A percentile compares a stretch with the other conserved stretches of the same genome.
Evolutionary conservation across 2,797 vertebrate species (phyloP).

Genomic region (Pseudocheirus occidentalis): DNA sequence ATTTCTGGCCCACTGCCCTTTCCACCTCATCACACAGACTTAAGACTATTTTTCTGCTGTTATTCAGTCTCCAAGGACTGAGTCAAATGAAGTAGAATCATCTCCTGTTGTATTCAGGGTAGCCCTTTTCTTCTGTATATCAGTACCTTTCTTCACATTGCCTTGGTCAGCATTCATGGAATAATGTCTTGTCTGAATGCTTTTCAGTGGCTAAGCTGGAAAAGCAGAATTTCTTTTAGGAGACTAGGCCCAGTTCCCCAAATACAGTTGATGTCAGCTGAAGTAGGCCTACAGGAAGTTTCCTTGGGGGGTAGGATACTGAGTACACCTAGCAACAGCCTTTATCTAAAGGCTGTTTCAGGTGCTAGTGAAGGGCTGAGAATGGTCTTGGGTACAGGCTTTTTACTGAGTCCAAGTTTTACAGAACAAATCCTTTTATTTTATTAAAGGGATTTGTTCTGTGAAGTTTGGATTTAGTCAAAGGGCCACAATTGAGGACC

Average conservation of each 20-base stretch:
- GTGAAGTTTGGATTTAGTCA: too few relatives aligned
- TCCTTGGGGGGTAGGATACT: neutral
- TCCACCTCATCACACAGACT: neutral
- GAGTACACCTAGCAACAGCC: neutral
- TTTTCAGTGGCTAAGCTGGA: constrained; percentile 13
- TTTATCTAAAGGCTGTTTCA: neutral
- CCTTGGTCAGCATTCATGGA: neutral
- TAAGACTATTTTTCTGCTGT: neutral
- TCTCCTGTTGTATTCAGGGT: neutral
- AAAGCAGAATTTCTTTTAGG: neutral
- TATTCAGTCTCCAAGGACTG: neutral
- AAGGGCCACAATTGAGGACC: too few relatives aligned
- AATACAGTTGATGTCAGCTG: neutral
- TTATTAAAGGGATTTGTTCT: too few relatives aligned
- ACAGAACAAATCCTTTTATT: too few relatives aligned
- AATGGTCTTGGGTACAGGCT: too few relatives aligned
- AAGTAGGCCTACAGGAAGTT: neutral
- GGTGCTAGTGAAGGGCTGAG: neutral
- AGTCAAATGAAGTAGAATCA: neutral
- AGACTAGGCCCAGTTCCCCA: neutral
- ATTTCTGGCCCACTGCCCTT: neutral
- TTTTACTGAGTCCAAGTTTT: too few relatives aligned
- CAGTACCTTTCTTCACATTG: neutral
- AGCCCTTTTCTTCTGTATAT: neutral
- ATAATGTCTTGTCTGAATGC: constrained; percentile 21